Evolutionary conservation across 2,888 invertebrate species (phyloP).

Genomic region (Villa cingulata): DNA sequence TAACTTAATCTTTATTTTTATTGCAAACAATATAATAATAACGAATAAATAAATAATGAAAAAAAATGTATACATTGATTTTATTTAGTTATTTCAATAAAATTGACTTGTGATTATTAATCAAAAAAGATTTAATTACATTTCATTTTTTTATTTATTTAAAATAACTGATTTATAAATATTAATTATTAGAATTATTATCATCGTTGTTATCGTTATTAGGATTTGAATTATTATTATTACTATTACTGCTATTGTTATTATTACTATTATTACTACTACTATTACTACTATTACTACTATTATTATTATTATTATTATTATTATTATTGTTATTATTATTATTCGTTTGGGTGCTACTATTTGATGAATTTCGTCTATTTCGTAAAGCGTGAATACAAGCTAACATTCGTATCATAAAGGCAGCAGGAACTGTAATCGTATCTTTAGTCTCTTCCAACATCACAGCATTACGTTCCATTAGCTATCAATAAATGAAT

Average conservation of each 20-base stretch:
- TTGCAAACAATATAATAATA: too few relatives aligned
- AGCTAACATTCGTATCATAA: constrained; percentile 66
- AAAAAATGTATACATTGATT: too few relatives aligned
- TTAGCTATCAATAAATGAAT: constrained; percentile 40
- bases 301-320: background rate
- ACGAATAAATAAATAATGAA: too few relatives aligned
- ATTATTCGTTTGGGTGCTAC: background rate
- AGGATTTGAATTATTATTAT: background rate
- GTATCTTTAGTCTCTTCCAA: constrained; percentile 75
- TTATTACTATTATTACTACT: background rate
- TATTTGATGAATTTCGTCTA: constrained; percentile 29
- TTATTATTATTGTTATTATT: constrained; percentile 14
- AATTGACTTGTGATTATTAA: too few relatives aligned
- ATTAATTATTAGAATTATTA: too few relatives aligned
- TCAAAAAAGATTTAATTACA: too few relatives aligned
- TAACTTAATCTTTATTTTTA: too few relatives aligned
- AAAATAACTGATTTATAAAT: too few relatives aligned
- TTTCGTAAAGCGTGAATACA: constrained; percentile 47
- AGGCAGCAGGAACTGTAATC: constrained; percentile 74
- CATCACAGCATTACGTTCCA: constrained; percentile 66
- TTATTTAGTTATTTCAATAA: too few relatives aligned
- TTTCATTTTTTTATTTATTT: too few relatives aligned
- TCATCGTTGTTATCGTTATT: too few relatives aligned
- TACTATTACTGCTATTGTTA: background rate
- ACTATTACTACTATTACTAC: background rate